These are phyloP conservation scores for Acanthornis magna DNA, from an alignment of 2,797 vertebrate species.

Conservation along the genomic window DNA sequence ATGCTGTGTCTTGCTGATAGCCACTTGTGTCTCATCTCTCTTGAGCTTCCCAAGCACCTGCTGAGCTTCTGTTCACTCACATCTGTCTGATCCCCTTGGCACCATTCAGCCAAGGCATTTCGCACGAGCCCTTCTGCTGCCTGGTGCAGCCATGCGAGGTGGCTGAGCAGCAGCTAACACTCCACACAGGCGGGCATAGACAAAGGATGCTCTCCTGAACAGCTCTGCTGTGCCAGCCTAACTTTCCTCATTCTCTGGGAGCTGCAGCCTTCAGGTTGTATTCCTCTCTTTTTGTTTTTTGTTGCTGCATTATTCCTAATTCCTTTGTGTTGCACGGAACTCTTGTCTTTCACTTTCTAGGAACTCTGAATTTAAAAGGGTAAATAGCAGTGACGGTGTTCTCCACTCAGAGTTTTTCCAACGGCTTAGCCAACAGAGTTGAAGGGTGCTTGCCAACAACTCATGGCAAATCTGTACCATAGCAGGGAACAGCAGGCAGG, in stretches of 20 bases:
- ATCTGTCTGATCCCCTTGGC: constrained; percentile 37
- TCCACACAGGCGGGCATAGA: not conserved
- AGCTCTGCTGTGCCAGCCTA: not conserved
- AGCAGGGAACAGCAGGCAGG: not conserved
- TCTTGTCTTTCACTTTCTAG: constrained; percentile 4
- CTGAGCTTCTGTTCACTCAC: constrained; percentile 41
- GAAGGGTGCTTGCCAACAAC: not conserved
- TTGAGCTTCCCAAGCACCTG: not conserved
- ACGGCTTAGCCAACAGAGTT: not conserved
- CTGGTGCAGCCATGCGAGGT: not conserved
- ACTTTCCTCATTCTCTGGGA: not conserved
- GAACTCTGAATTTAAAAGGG: not conserved
- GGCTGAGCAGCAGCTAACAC: not conserved
- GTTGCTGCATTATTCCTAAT: not conserved
- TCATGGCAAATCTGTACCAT: not conserved
- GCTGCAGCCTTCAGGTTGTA: constrained; percentile 38
- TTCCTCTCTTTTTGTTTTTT: not conserved
- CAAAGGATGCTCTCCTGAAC: not conserved
- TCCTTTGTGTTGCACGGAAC: not conserved
- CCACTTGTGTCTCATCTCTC: constrained; percentile 14
- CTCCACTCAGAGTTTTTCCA: not conserved
- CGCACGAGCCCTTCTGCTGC: not conserved
- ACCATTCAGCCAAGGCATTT: not conserved
- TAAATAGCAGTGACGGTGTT: not conserved
- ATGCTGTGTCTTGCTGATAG: constrained; percentile 1